phyloP scores from a whole-genome alignment of 1,140 invertebrate species.

The Ephestia elutella region DNA sequence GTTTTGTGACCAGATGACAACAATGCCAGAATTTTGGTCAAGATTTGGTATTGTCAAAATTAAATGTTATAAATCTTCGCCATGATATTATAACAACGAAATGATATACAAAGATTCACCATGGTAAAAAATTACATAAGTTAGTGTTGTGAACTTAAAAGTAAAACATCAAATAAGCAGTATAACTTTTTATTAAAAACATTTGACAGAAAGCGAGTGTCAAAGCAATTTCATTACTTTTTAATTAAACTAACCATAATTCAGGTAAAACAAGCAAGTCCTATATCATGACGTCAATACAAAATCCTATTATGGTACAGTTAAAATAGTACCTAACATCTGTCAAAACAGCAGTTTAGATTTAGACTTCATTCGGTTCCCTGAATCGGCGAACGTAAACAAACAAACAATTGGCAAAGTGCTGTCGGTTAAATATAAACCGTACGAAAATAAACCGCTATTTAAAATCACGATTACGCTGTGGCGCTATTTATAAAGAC shows the following conservation, averaged over 20 bases:
- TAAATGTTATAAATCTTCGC: neutral
- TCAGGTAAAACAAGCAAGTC: no score
- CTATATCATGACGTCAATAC: no score
- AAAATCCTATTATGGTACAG: no score
- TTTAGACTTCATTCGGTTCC: neutral
- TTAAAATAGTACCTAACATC: no score
- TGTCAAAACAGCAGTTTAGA: neutral
- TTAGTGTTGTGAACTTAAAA: no score
- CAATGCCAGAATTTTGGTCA: neutral
- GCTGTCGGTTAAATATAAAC: neutral
- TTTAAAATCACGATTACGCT: neutral
- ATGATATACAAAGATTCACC: neutral
- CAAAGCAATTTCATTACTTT: no score
- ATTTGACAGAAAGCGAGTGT: no score
- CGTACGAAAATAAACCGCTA: neutral
- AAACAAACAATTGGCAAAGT: conserved; percentile 2
- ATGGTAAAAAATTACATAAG: no score
- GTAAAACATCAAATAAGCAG: no score
- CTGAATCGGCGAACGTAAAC: neutral
- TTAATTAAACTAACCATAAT: no score
- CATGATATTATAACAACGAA: no score
- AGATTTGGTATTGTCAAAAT: neutral
- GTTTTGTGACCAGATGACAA: neutral
- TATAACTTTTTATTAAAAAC: no score
- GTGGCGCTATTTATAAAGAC: neutral